phyloP scores from a whole-genome alignment of 2,113 vertebrate species.

The Candoia aspera region DNA sequence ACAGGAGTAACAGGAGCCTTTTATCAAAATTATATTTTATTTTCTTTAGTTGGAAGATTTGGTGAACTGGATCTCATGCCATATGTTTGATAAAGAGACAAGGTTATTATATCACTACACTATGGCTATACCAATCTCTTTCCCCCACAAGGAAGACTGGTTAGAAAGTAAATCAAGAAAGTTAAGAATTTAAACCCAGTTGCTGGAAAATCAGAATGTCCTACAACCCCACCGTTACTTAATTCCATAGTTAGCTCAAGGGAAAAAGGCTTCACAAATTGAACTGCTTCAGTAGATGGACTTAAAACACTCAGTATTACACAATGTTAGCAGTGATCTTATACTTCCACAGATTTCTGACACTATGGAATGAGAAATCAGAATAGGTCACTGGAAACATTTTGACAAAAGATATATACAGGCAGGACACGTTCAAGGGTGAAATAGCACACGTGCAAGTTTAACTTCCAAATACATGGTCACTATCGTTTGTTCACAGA shows the following conservation, averaged over 20 bases:
- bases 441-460: background rate
- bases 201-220: background rate
- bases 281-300: slow-evolving; percentile 15
- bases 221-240: no score
- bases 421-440: background rate
- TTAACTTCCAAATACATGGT: background rate
- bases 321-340: background rate
- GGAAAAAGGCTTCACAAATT: background rate
- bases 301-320: background rate
- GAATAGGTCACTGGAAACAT: fast-evolving
- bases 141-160: background rate
- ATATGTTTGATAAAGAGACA: background rate
- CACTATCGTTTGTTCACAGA: background rate
- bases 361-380: background rate
- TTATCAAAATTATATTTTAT: background rate
- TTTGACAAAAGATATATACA: background rate
- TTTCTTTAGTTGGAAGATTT: background rate
- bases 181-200: background rate
- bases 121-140: background rate
- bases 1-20: background rate
- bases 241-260: background rate
- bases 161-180: background rate
- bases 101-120: background rate
- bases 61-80: background rate
- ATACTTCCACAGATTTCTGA: background rate